Conservation (phyloP, 2,113 vertebrate genomes). For the Xiphophorus couchianus region DNA sequence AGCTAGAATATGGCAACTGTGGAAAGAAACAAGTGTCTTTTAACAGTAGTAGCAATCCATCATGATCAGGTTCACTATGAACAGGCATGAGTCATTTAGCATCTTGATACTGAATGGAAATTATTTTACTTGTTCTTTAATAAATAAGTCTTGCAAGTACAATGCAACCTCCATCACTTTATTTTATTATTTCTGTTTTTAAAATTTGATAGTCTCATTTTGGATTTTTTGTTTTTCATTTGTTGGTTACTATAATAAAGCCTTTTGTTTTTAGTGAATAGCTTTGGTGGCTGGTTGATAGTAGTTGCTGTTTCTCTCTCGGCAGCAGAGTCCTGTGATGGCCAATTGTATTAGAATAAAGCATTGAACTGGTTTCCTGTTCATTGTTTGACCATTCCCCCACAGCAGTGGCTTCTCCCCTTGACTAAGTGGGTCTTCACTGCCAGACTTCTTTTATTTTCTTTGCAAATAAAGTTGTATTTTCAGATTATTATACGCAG, state of each 20-base stretch:
- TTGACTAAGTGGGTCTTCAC: slow-evolving; percentile 57
- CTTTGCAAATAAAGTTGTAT: slow-evolving; percentile 74
- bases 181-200: background rate
- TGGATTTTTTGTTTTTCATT: background rate
- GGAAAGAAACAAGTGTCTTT: background rate
- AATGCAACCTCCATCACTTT: background rate
- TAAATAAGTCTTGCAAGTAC: background rate
- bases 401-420: slow-evolving; percentile 47
- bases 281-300: slow-evolving; percentile 14
- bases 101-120: background rate
- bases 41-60: background rate
- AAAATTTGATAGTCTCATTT: background rate
- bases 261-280: slow-evolving; percentile 43
- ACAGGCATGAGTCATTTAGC: background rate
- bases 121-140: background rate
- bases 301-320: slow-evolving; percentile 39
- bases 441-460: slow-evolving; percentile 68
- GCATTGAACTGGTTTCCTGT: slow-evolving; percentile 69
- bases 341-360: slow-evolving; percentile 66
- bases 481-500: slow-evolving; percentile 77
- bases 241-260: slow-evolving; percentile 27
- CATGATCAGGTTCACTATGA: background rate
- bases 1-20: background rate
- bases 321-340: slow-evolving; percentile 48
- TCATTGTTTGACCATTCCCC: slow-evolving; percentile 67